A percentile compares a stretch with the other conserved stretches of the same genome.
These are phyloP conservation scores for Cyclophora punctaria DNA, from an alignment of 2,888 invertebrate genomes.

Conservation along the genomic window DNA sequence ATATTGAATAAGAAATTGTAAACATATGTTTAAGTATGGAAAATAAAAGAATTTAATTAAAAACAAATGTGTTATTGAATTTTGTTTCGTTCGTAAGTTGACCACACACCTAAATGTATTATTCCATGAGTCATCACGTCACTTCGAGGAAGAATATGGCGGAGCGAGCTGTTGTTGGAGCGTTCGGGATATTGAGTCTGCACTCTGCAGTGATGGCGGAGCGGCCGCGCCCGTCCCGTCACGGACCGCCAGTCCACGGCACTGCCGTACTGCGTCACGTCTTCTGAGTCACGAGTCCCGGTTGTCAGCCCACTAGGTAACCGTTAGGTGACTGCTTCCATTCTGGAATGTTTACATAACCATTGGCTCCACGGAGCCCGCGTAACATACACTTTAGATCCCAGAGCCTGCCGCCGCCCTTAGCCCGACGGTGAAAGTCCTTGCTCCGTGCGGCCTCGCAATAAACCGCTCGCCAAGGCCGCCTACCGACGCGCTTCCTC, in stretches of 20 bases:
- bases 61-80: conserved; percentile 41
- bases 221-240: conserved; percentile 13
- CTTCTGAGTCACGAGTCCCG: conserved; percentile 44
- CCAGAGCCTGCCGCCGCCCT: conserved; percentile 36
- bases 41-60: conserved; percentile 53
- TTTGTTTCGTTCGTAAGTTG: conserved; percentile 54
- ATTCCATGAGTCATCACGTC: conserved; percentile 71
- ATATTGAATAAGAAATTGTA: conserved; percentile 71
- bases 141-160: conserved; percentile 47
- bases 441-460: conserved; percentile 12
- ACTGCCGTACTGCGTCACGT: conserved; percentile 27
- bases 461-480: conserved; percentile 13
- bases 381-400: conserved; percentile 61
- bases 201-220: conserved; percentile 4
- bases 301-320: conserved; percentile 74
- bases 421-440: conserved; percentile 19
- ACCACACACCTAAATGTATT: conserved; percentile 63
- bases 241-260: conserved; percentile 29
- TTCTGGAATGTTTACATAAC: conserved; percentile 15
- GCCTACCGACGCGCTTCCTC: conserved; percentile 15
- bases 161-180: conserved; percentile 41
- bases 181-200: conserved; percentile 38
- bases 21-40: conserved; percentile 72
- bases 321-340: conserved; percentile 52
- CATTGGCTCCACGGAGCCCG: conserved; percentile 41